These are phyloP conservation scores for Platycheirus albimanus DNA, from an alignment of 2,888 invertebrate species.

Conservation along the genomic window DNA sequence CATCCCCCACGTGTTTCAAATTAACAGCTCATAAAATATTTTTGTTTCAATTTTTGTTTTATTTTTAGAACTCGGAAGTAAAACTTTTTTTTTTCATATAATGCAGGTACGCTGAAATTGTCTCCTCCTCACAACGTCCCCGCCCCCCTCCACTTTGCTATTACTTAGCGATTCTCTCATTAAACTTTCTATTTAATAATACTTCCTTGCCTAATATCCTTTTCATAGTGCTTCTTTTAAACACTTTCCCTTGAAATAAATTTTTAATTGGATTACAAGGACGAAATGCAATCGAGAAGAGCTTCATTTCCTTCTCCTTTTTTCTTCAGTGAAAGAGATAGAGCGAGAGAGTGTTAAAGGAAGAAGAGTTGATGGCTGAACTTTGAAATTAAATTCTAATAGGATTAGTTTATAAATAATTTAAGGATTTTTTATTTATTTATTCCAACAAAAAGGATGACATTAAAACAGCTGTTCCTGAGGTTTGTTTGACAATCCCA, in stretches of 20 bases:
- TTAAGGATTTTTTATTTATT: slow-evolving; percentile 53
- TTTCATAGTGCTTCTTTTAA: neutral
- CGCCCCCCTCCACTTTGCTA: neutral
- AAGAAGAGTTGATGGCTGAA: no score
- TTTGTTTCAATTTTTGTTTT: no score
- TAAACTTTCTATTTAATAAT: slow-evolving; percentile 23
- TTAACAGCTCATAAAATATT: no score
- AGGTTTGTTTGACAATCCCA: no score
- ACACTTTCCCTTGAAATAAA: slow-evolving; percentile 58
- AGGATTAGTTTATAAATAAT: slow-evolving; percentile 65
- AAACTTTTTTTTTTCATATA: no score
- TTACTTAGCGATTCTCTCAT: slow-evolving; percentile 18
- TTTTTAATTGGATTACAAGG: slow-evolving; percentile 62
- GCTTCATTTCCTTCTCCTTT: neutral
- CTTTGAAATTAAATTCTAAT: slow-evolving; percentile 56
- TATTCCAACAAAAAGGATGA: slow-evolving; percentile 16
- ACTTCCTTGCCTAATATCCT: neutral
- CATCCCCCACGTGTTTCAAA: no score
- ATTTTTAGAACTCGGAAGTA: no score
- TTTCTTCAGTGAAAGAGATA: neutral
- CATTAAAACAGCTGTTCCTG: slow-evolving; percentile 16
- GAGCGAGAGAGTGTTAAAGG: no score
- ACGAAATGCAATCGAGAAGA: slow-evolving; percentile 30
- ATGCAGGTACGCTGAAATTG: no score
- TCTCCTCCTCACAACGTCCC: no score